Conservation (phyloP, 2,888 invertebrate genomes). For the Caenorhabditis sp. region DNA sequence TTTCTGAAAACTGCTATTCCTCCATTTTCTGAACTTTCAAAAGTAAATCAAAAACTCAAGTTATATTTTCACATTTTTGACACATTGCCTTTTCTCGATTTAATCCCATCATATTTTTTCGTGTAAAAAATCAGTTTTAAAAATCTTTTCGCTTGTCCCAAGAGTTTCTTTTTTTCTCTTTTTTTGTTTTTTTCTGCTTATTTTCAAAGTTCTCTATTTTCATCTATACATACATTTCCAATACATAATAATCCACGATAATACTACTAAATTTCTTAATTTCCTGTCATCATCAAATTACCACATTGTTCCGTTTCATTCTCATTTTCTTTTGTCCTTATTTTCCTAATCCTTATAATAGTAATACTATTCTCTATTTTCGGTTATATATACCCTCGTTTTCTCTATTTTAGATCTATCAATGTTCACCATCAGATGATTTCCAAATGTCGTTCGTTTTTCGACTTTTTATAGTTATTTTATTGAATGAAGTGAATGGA, state of each 20-base stretch:
- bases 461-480: slow-evolving; percentile 6
- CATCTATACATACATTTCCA: slow-evolving; percentile 4
- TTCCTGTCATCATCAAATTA: background rate
- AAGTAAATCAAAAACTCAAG: background rate
- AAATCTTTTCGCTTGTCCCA: slow-evolving; percentile 4
- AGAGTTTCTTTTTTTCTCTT: slow-evolving; percentile 5
- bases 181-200: slow-evolving; percentile 3
- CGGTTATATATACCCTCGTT: background rate
- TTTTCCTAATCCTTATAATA: background rate
- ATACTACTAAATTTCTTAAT: background rate
- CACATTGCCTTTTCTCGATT: slow-evolving; percentile 1
- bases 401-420: background rate
- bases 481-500: slow-evolving; percentile 2
- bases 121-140: slow-evolving; percentile 1
- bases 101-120: background rate
- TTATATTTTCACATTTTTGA: background rate
- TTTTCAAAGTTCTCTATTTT: too few relatives aligned
- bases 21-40: background rate
- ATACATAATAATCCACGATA: background rate
- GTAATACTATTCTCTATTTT: background rate
- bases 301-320: slow-evolving; percentile 16
- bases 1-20: too few relatives aligned
- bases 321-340: slow-evolving; percentile 5
- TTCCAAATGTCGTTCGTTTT: background rate
- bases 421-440: background rate